Evolutionary conservation across 2,888 invertebrate genomes (phyloP).

Genomic region (Eristalis tenax): DNA sequence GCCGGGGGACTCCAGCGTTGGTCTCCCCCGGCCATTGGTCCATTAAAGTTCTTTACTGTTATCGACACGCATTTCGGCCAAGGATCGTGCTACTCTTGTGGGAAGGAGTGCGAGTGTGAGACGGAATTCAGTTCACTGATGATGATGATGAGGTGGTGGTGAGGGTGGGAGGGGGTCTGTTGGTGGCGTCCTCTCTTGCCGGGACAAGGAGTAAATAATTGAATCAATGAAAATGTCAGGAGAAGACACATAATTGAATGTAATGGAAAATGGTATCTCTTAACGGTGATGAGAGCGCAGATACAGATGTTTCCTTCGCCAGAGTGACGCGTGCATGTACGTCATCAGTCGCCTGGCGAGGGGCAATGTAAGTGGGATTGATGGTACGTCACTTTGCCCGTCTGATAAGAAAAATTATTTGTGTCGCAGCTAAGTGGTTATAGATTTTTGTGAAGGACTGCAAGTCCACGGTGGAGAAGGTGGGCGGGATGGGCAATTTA

Average conservation of each 20-base stretch:
- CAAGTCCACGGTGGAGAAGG: neutral
- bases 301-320: constrained; percentile 1
- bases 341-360: neutral
- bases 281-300: neutral
- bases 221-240: constrained; percentile 54
- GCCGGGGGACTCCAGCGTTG: neutral
- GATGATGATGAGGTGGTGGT: neutral
- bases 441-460: neutral
- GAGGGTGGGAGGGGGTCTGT: too few species aligned
- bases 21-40: neutral
- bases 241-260: constrained; percentile 43
- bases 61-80: constrained; percentile 44
- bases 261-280: constrained; percentile 46
- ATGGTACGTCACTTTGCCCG: constrained; percentile 14
- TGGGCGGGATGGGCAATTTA: too few species aligned
- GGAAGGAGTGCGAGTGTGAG: neutral
- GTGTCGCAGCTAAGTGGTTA: neutral
- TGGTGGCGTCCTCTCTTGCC: neutral
- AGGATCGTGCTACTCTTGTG: constrained; percentile 38
- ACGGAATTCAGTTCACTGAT: neutral
- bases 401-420: constrained; percentile 25
- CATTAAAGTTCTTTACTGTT: constrained; percentile 43
- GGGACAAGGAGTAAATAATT: constrained; percentile 47
- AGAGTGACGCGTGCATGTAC: neutral
- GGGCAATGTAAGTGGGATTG: constrained; percentile 1